A percentile compares a stretch with the other conserved stretches of the same genome.
phyloP scores from a whole-genome alignment of 2,888 invertebrate genomes.

The Euclidia mi region DNA sequence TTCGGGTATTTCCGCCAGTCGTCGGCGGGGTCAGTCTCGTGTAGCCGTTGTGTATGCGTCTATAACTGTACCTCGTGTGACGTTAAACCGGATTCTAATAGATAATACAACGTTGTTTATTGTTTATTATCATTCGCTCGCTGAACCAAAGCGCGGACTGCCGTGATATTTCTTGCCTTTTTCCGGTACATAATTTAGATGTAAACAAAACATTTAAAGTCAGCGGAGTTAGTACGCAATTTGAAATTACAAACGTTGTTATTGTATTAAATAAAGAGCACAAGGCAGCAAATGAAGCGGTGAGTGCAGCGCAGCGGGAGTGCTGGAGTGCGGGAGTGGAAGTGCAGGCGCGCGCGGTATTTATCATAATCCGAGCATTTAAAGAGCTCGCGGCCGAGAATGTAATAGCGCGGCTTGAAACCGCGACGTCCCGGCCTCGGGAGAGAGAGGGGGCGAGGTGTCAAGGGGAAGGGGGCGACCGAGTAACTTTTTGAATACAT shows the following conservation, averaged over 20 bases:
- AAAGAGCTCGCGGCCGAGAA: constrained; percentile 46
- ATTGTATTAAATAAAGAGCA: constrained; percentile 36
- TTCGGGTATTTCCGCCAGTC: background rate
- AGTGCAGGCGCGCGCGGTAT: constrained; percentile 26
- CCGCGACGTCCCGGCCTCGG: background rate
- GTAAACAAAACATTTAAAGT: constrained; percentile 21
- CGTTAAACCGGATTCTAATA: background rate
- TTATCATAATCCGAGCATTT: constrained; percentile 52
- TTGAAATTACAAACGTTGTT: constrained; percentile 26
- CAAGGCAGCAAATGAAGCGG: constrained; percentile 38
- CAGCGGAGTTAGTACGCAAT: constrained; percentile 24
- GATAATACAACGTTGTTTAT: constrained; percentile 9
- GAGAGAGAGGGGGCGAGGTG: background rate
- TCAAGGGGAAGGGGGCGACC: background rate
- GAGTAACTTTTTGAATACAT: constrained; percentile 53
- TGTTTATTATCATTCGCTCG: constrained; percentile 8
- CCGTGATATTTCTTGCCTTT: background rate
- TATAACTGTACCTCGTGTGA: constrained; percentile 8
- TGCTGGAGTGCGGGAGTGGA: too few relatives aligned
- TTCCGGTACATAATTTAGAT: constrained; percentile 2
- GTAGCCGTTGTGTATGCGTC: background rate
- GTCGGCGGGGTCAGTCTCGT: background rate
- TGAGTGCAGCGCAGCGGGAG: constrained; percentile 18
- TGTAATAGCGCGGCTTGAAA: constrained; percentile 41
- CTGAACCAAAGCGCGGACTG: too few relatives aligned